phyloP scores from a whole-genome alignment of 92 coral and sea anemone species.

The Epizoanthus scotinus region DNA sequence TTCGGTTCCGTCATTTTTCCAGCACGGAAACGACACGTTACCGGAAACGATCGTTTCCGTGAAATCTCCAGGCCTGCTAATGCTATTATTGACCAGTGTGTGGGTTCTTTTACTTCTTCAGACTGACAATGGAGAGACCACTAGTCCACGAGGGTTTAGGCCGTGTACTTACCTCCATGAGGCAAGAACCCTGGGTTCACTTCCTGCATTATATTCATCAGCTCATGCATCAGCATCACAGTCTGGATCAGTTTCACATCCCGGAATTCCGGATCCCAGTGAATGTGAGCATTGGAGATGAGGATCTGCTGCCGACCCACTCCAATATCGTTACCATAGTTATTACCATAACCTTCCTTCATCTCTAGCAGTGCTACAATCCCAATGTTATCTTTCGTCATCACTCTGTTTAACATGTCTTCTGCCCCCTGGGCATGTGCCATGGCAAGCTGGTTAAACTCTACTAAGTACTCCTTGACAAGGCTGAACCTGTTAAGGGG shows the following conservation, averaged over 20 bases:
- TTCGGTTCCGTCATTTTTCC: too few species aligned
- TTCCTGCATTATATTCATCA: constrained; percentile 86
- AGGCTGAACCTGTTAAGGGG: constrained; percentile 68
- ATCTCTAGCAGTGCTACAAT: constrained; percentile 93
- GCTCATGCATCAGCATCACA: constrained; percentile 93
- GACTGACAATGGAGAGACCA: not conserved
- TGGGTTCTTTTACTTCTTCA: too few species aligned
- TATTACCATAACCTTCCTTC: constrained; percentile 60
- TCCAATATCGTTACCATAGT: constrained; percentile 56
- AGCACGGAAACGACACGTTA: too few species aligned
- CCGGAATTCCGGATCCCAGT: constrained; percentile 98
- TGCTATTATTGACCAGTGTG: too few species aligned
- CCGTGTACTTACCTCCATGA: constrained; percentile 66
- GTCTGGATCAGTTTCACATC: constrained; percentile 97
- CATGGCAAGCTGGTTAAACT: constrained; percentile 96
- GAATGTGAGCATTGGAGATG: constrained; percentile 96
- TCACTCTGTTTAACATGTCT: constrained; percentile 98
- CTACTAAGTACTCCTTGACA: constrained; percentile 92
- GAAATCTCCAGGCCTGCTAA: too few species aligned
- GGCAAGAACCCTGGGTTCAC: constrained; percentile 80
- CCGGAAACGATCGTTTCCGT: too few species aligned
- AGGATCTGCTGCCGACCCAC: constrained; percentile 85
- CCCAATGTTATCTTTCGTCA: constrained; percentile 99
- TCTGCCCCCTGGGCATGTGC: constrained; percentile 96
- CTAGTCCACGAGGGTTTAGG: not conserved